These are phyloP conservation scores for Scaptomyza graminum DNA, from an alignment of 1,140 invertebrate species.

Conservation along the genomic window DNA sequence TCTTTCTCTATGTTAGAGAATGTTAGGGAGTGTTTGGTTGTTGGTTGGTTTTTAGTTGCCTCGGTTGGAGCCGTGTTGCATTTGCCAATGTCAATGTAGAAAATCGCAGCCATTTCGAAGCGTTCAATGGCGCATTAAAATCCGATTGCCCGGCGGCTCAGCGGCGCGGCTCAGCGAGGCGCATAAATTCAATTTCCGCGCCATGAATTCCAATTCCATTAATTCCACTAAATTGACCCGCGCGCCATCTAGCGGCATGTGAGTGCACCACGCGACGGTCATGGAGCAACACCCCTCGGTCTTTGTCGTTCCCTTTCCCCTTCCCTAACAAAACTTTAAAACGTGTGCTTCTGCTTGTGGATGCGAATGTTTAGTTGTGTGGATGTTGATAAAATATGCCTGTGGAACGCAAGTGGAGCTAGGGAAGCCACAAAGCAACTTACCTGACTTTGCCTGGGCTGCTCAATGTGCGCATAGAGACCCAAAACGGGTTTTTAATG, in stretches of 20 bases:
- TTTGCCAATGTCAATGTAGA: constrained; percentile 38
- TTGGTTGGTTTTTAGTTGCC: too few species aligned
- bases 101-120: constrained; percentile 77
- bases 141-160: constrained; percentile 60
- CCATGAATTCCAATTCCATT: constrained; percentile 83
- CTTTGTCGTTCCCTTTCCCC: neutral
- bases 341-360: constrained; percentile 16
- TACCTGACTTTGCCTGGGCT: constrained; percentile 42
- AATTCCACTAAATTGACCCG: constrained; percentile 83
- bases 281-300: constrained; percentile 30
- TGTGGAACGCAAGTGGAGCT: constrained; percentile 64
- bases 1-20: constrained; percentile 11
- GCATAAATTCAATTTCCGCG: constrained; percentile 82
- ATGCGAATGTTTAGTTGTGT: constrained; percentile 24
- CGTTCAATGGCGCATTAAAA: constrained; percentile 82
- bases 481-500: constrained; percentile 51
- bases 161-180: constrained; percentile 50
- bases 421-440: constrained; percentile 28
- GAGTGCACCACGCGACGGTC: constrained; percentile 58
- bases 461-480: constrained; percentile 17
- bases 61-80: constrained; percentile 28
- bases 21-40: constrained; percentile 1
- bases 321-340: constrained; percentile 47
- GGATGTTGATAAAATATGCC: constrained; percentile 41
- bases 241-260: constrained; percentile 81